Conservation (phyloP, 2,888 invertebrate species). For the Heliconius aoede region DNA sequence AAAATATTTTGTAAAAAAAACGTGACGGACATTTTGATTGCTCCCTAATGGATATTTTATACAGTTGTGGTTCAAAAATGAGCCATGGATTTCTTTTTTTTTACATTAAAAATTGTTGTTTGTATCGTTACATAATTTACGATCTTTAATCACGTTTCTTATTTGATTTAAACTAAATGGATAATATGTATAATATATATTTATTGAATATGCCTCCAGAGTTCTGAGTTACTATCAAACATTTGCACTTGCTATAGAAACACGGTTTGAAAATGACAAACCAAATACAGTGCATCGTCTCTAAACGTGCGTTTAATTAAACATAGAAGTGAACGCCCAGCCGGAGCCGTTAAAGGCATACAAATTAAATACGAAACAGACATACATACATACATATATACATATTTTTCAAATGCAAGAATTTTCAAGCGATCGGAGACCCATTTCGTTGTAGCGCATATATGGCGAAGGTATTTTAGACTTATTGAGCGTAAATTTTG, state of each 20-base stretch:
- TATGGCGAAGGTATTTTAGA: conserved; percentile 73
- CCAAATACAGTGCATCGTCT: background rate
- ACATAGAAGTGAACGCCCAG: conserved; percentile 51
- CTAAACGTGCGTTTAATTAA: conserved; percentile 52
- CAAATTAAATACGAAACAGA: too few species aligned
- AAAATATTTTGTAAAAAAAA: conserved; percentile 52
- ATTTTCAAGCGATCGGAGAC: conserved; percentile 28
- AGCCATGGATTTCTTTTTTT: conserved; percentile 42
- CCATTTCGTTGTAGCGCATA: conserved; percentile 44
- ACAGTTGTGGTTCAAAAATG: conserved; percentile 46
- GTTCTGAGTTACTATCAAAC: background rate
- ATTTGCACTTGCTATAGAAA: background rate
- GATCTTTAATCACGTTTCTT: conserved; percentile 36
- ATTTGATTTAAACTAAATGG: conserved; percentile 20
- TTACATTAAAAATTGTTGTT: conserved; percentile 44
- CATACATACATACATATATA: too few species aligned
- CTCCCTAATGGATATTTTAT: conserved; percentile 50
- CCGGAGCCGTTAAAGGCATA: conserved; percentile 56
- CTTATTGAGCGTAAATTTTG: conserved; percentile 83
- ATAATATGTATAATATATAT: background rate
- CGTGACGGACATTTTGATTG: conserved; percentile 55
- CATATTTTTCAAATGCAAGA: conserved; percentile 52
- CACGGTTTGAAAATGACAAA: background rate
- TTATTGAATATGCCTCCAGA: background rate
- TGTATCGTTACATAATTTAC: conserved; percentile 37